Evolutionary conservation across 2,888 invertebrate genomes (phyloP), one percentile per base, ranked within the genome.

Genomic region (Pherbina coryleti): DNA sequence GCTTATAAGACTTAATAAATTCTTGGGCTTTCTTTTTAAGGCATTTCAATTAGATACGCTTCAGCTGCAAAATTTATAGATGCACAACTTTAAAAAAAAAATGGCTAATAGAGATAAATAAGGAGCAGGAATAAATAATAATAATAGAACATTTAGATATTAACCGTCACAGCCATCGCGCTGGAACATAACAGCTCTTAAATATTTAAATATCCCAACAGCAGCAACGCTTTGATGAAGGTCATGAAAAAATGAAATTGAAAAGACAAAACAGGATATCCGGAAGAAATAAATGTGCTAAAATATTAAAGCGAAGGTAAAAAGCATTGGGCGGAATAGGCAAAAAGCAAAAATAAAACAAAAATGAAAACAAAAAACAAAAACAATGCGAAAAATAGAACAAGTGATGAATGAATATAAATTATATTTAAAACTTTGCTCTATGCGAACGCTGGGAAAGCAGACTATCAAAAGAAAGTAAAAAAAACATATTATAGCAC

Each of bases 201-300:
- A 64, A 64, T 64, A 64, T 64, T 34, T 64, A 64, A 64, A 31
- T 64, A n/a, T 31, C n/a, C 31, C n/a, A 5, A 44, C 57, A 25
- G 57, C n/a, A 31, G 9, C 28, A n/a, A n/a, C 34, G 64, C 64
- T 64, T 31, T 28, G 64, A 64, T 17, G 14, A 64, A 64, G 64
- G 64, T 64, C 34, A 28, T 1, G 31, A 31, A 31, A 22, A 25
- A 8, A 7, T 25, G n/a, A 31, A 31, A 31, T n/a, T 31, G 31
- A 31, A 28, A 28, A 62, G 31, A 34, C n/a, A 31, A 64, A 64
- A 8, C 34, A 31, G 31, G 31, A 25, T 8, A 31, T 62, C 2
- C 34, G 64, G 64, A 25, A 31, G 31, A 14, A 14, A 31, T 28
- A 11, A 17, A 31, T 14, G 64, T 55, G 9, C 19, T 44, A 44